These are phyloP conservation scores for Catharus minimus DNA, from an alignment of 2,113 vertebrate genomes.

Conservation along the genomic window DNA sequence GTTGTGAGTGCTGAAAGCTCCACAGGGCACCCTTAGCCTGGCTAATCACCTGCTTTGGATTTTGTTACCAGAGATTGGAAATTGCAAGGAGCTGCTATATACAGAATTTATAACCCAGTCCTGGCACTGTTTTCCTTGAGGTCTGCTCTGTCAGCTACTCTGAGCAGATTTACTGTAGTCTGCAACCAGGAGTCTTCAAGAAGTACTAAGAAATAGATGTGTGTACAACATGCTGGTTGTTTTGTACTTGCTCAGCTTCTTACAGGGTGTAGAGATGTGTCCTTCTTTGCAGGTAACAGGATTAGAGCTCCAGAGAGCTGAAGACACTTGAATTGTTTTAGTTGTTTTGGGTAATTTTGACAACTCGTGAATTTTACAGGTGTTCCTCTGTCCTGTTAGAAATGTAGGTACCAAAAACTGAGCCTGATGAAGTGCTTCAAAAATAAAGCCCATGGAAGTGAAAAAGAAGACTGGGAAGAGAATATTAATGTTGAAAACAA, in stretches of 20 bases:
- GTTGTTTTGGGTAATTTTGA: background rate
- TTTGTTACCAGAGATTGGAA: conserved; percentile 42
- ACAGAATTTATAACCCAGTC: conserved; percentile 47
- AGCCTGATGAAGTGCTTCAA: background rate
- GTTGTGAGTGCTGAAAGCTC: conserved; percentile 46
- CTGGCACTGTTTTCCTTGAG: conserved; percentile 30
- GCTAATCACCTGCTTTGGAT: conserved; percentile 4
- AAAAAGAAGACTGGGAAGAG: background rate
- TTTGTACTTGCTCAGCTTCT: background rate
- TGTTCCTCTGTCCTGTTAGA: background rate
- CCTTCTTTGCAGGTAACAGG: background rate
- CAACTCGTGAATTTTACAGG: background rate
- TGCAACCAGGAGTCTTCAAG: background rate
- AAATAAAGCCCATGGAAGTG: background rate
- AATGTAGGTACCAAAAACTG: background rate
- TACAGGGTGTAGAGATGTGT: background rate
- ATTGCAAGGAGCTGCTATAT: conserved; percentile 39
- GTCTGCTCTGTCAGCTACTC: conserved; percentile 45
- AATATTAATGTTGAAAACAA: background rate
- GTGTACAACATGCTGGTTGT: background rate
- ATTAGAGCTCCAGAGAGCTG: background rate
- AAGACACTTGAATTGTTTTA: background rate
- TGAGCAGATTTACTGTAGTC: conserved; percentile 9
- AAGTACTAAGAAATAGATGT: background rate
- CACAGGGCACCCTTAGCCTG: background rate